Evolutionary conservation across 2,888 invertebrate genomes (phyloP).

Genomic region (Anodontia alba): DNA sequence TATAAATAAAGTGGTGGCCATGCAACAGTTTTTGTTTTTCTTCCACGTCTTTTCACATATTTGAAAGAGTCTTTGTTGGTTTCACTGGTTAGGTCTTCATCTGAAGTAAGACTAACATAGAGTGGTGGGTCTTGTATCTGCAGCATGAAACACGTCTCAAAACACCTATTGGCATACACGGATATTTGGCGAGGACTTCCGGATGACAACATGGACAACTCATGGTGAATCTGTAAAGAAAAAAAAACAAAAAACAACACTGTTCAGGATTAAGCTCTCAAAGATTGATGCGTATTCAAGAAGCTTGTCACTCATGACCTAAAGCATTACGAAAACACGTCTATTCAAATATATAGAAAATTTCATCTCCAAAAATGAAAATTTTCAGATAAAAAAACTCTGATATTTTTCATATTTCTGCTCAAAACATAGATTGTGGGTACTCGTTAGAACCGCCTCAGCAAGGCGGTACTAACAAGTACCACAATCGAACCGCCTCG

Average conservation of each 20-base stretch:
- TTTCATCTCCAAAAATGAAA: too few species aligned
- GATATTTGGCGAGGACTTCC: constrained; percentile 29
- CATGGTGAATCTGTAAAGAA: constrained; percentile 31
- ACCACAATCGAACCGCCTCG: too few species aligned
- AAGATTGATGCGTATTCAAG: too few species aligned
- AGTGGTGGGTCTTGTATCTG: constrained; percentile 47
- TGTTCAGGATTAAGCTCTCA: not conserved
- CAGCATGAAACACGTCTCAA: constrained; percentile 33
- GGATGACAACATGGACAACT: constrained; percentile 4
- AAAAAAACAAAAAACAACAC: too few species aligned
- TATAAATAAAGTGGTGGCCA: constrained; percentile 52
- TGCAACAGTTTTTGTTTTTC: constrained; percentile 39
- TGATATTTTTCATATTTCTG: too few species aligned
- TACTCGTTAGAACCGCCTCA: too few species aligned
- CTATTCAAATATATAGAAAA: too few species aligned
- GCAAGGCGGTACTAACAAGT: too few species aligned
- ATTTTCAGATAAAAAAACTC: too few species aligned
- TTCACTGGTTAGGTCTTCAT: constrained; percentile 16
- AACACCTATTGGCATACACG: constrained; percentile 45
- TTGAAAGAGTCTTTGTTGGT: constrained; percentile 32
- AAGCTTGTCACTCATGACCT: too few species aligned
- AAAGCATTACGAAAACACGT: too few species aligned
- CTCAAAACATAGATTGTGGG: too few species aligned
- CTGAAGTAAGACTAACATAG: constrained; percentile 9
- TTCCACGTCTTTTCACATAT: constrained; percentile 39